Evolutionary conservation across 2,888 invertebrate species (phyloP).

Genomic region (Zootermopsis nevadensis): DNA sequence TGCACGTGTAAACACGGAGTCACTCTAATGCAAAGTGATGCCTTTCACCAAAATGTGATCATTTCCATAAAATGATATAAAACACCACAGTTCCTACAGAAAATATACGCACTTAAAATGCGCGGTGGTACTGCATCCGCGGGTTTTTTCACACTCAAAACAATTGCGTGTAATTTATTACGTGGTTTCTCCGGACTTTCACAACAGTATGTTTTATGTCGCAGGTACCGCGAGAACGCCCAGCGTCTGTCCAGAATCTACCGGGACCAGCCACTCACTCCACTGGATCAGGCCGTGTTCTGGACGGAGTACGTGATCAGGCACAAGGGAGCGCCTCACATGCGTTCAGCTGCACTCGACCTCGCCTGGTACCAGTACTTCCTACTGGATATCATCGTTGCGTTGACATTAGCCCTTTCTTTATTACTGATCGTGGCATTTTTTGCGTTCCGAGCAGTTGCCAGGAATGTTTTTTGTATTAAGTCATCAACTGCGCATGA

Average conservation of each 20-base stretch:
- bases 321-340: slow-evolving; percentile 59
- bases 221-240: slow-evolving; percentile 63
- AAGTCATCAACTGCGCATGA: too few species aligned
- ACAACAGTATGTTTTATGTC: neutral
- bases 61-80: neutral
- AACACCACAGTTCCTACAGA: neutral
- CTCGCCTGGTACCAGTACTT: slow-evolving; percentile 44
- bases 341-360: slow-evolving; percentile 40
- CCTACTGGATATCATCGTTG: slow-evolving; percentile 41
- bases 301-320: slow-evolving; percentile 75
- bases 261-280: slow-evolving; percentile 68
- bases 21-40: too few species aligned
- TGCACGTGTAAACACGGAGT: too few species aligned
- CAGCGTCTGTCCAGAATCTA: slow-evolving; percentile 63
- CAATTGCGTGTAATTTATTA: neutral
- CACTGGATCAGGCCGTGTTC: slow-evolving; percentile 71
- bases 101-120: neutral
- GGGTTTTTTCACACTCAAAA: neutral
- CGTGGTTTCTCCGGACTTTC: neutral
- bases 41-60: neutral
- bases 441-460: too few species aligned
- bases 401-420: neutral
- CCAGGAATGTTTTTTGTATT: too few species aligned
- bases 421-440: too few species aligned
- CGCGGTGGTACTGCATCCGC: too few species aligned